Percentiles rank a stretch among this genome's conserved stretches.
phyloP scores from a whole-genome alignment of 2,797 vertebrate species.

The Gastrophryne carolinensis region DNA sequence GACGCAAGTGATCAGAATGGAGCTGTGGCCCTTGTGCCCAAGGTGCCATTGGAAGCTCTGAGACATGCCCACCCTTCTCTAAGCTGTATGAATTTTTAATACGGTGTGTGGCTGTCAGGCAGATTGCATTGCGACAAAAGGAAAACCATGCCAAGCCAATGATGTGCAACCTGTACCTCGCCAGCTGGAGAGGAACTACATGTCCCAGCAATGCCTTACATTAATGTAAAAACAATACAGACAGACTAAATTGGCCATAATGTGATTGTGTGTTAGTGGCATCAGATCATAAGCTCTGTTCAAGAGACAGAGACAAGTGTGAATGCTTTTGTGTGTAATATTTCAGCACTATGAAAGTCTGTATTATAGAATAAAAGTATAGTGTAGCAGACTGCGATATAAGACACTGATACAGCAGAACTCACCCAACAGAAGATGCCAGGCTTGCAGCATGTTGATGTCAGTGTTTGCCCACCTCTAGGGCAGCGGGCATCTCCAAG shows the following conservation, averaged over 20 bases:
- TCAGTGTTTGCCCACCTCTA: not conserved
- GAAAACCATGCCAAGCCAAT: not conserved
- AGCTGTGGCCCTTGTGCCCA: too few relatives aligned
- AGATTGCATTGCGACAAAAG: slow-evolving; percentile 9
- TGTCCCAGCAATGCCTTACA: not conserved
- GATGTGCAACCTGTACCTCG: not conserved
- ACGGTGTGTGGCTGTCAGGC: not conserved
- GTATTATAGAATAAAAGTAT: too few relatives aligned
- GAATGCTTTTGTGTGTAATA: too few relatives aligned
- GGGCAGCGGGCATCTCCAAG: slow-evolving; percentile 26
- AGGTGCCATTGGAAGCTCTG: slow-evolving; percentile 23
- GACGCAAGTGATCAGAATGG: too few relatives aligned
- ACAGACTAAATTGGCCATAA: too few relatives aligned
- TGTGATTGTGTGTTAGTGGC: too few relatives aligned
- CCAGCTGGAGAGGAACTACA: not conserved
- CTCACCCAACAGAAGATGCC: slow-evolving; percentile 43
- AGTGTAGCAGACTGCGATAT: not conserved
- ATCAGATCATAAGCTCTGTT: too few relatives aligned
- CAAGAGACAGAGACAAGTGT: too few relatives aligned
- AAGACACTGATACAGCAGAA: not conserved
- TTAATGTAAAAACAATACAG: too few relatives aligned
- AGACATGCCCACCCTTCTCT: slow-evolving; percentile 7
- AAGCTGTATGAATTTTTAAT: slow-evolving; percentile 35
- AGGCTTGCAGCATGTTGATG: slow-evolving; percentile 18
- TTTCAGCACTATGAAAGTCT: too few relatives aligned